Evolutionary conservation across 35 echinoderm and acorn worm genomes (phyloP).

Genomic region (Ophiothrix spiculata): DNA sequence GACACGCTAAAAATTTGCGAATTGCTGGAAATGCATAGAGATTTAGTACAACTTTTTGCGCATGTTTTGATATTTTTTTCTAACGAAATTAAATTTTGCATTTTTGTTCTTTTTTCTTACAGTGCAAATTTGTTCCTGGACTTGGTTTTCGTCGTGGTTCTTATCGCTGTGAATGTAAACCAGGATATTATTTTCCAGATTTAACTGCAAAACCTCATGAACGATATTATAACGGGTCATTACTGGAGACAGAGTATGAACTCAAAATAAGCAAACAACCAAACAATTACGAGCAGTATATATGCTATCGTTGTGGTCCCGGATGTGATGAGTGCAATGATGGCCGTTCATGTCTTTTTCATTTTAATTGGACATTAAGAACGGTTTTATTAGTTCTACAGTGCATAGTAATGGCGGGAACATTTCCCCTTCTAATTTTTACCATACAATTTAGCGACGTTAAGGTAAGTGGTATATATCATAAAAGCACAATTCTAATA

Average conservation of each 20-base stretch:
- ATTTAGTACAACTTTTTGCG: too few relatives aligned
- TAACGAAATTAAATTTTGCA: background rate
- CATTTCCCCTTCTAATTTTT: conserved; percentile 62
- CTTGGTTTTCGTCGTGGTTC: conserved; percentile 87
- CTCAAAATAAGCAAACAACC: background rate
- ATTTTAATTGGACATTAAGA: conserved; percentile 73
- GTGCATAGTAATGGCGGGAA: conserved; percentile 62
- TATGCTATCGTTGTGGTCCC: conserved; percentile 68
- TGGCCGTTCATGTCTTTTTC: conserved; percentile 72
- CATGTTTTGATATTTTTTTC: too few relatives aligned
- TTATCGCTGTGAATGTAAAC: conserved; percentile 80
- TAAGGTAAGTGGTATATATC: too few relatives aligned
- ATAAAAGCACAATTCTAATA: too few relatives aligned
- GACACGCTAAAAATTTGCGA: too few relatives aligned
- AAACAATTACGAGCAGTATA: conserved; percentile 50
- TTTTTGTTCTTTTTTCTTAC: conserved; percentile 18
- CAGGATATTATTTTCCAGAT: conserved; percentile 80
- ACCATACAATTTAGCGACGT: conserved; percentile 81
- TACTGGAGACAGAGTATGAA: conserved; percentile 70
- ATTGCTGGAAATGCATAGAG: too few relatives aligned
- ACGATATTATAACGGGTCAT: conserved; percentile 87
- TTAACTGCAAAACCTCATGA: conserved; percentile 9
- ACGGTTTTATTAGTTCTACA: conserved; percentile 77
- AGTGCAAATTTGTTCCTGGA: conserved; percentile 69
- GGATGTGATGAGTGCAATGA: conserved; percentile 81